phyloP scores from a whole-genome alignment of 2,113 vertebrate species.

The Malaclemys terrapin region DNA sequence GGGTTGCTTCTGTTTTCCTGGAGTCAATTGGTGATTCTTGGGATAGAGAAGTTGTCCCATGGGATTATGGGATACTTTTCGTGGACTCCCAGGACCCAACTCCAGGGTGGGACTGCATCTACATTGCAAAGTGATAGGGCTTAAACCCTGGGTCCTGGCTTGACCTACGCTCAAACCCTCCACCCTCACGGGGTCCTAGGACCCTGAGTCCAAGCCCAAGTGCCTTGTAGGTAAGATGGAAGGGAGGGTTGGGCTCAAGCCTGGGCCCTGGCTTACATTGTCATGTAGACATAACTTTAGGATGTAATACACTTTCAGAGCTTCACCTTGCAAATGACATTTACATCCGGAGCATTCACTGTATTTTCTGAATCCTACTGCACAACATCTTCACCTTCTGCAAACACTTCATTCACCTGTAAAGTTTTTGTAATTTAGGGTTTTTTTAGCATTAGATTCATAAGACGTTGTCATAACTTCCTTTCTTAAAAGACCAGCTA shows the following conservation, averaged over 20 bases:
- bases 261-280: neutral
- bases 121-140: neutral
- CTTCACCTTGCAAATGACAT: accelerated
- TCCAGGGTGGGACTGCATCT: neutral
- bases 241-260: neutral
- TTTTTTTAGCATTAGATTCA: neutral
- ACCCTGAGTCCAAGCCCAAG: neutral
- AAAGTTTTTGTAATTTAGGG: neutral
- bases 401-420: neutral
- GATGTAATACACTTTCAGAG: neutral
- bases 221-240: neutral
- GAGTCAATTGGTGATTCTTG: neutral
- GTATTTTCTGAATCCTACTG: neutral
- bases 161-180: neutral
- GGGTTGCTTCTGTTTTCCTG: neutral
- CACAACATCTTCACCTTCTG: neutral
- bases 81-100: neutral
- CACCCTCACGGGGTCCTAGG: neutral
- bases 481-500: neutral
- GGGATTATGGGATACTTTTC: neutral
- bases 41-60: neutral
- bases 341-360: neutral
- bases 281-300: neutral
- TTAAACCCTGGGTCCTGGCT: neutral
- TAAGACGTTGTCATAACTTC: neutral